Base-by-base conservation (phyloP, 2,113 vertebrate species). In the Hydrochoerus hydrochaeris region DNA sequence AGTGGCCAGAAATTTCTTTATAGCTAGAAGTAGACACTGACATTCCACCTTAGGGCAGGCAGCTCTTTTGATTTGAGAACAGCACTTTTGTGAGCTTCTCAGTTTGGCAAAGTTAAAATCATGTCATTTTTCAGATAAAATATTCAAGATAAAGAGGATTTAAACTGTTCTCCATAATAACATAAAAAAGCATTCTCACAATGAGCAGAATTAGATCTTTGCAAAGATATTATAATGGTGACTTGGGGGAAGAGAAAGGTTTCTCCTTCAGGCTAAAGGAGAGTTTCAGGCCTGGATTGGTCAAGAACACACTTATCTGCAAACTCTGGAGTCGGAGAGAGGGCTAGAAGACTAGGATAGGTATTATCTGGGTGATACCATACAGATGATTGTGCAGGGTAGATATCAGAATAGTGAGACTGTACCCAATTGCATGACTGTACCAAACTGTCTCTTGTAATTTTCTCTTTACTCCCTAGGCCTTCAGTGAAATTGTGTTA, bases 91-190 rank as follows among this genome's bases (percentile, higher is more conserved):
- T 90, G 84, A 91, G 32, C 4, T 62, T 52, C 84, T 52, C 57
- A 94, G 22, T 94, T 88, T 28, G 88, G 38, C 13, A 30, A 95
- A 75, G 54, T 92, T 91, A 94, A 92, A 96, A 16, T 32, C 22
- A 32, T 38, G 84, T 71, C n/a, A 86, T 84, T 91, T 91, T 80
- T 93, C 85, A 65, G 49, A 57, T 26, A 26, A 28, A 16, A 35
- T 67, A 22, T 92, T 96, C 87, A 35, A 85, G 32, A 90, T 71
- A 82, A 85, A 90, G 65, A 94, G 13, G 20, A 41, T 38, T 5
- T 86, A 89, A 97, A 85, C 5, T 80, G 16, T 0, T 94, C 60
- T 97, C 30, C 20, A 26, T 65, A 77, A 38, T 78, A 80, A 83
- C 71, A 81, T 14, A 2, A n/a, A 78, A 85, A 60, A 82, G 35